Percentiles rank a stretch among this genome's conserved stretches.
phyloP scores from a whole-genome alignment of 2,888 invertebrate genomes.

The Conops quadrifasciatus region DNA sequence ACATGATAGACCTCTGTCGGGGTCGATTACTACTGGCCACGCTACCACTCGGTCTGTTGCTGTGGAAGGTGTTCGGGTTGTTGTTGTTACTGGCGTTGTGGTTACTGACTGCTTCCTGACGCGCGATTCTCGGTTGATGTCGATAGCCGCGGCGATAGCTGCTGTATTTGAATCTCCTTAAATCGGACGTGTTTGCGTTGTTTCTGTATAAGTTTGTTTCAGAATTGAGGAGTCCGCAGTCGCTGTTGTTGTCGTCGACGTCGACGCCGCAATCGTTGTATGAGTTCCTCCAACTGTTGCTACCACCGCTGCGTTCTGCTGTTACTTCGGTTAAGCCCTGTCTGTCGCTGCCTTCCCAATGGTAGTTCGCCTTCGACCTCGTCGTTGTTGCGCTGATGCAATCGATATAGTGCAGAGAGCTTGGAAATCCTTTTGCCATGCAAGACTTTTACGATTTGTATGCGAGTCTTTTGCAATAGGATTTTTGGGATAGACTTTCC shows the following conservation, averaged over 20 bases:
- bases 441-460: constrained; percentile 8
- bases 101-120: neutral
- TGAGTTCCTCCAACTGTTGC: constrained; percentile 3
- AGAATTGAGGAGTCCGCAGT: constrained; percentile 4
- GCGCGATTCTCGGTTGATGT: constrained; percentile 18
- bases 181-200: constrained; percentile 24
- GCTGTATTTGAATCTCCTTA: neutral
- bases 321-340: neutral
- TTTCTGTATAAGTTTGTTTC: neutral
- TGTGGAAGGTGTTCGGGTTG: constrained; percentile 33
- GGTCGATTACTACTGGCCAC: too few relatives aligned
- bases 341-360: constrained; percentile 17
- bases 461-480: neutral
- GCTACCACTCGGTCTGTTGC: too few relatives aligned
- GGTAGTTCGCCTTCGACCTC: neutral
- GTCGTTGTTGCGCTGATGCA: constrained; percentile 18
- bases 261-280: neutral
- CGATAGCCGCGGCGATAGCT: constrained; percentile 12
- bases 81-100: neutral
- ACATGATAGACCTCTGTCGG: constrained; percentile 40
- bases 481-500: constrained; percentile 2
- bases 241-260: constrained; percentile 3
- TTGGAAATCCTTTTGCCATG: constrained; percentile 30
- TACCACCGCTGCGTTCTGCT: neutral
- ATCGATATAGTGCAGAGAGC: constrained; percentile 6